phyloP scores from a whole-genome alignment of 2,888 invertebrate species.

The Chrysolina oricalcia region DNA sequence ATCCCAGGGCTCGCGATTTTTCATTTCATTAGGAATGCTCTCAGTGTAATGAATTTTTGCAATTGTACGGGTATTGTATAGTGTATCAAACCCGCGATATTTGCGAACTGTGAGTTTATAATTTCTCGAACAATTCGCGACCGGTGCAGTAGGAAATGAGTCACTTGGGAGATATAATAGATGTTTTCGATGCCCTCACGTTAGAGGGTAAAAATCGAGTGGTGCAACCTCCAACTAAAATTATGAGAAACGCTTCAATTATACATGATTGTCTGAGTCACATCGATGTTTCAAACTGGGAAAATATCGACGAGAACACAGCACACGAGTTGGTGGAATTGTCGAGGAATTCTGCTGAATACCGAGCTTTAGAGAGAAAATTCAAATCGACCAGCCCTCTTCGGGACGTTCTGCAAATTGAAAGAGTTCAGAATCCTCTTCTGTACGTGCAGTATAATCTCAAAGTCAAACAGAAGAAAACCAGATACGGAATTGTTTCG shows the following conservation, averaged over 20 bases:
- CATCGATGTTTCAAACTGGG: background rate
- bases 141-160: background rate
- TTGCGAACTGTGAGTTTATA: too few relatives aligned
- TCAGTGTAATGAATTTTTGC: too few relatives aligned
- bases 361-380: background rate
- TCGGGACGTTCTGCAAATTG: background rate
- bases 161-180: background rate
- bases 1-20: too few relatives aligned
- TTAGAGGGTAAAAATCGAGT: background rate
- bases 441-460: slow-evolving; percentile 23
- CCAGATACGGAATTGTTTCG: background rate
- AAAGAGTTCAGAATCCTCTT: background rate
- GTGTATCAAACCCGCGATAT: too few relatives aligned
- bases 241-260: background rate
- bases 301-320: background rate
- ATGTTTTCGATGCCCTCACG: background rate
- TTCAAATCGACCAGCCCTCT: background rate
- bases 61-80: too few relatives aligned
- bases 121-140: background rate
- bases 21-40: too few relatives aligned
- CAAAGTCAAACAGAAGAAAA: slow-evolving; percentile 5
- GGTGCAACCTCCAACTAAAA: background rate
- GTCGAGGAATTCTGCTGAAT: background rate
- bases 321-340: background rate
- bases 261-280: background rate